Base-by-base conservation (phyloP, 1,140 invertebrate species). In the Spodoptera litura region DNA sequence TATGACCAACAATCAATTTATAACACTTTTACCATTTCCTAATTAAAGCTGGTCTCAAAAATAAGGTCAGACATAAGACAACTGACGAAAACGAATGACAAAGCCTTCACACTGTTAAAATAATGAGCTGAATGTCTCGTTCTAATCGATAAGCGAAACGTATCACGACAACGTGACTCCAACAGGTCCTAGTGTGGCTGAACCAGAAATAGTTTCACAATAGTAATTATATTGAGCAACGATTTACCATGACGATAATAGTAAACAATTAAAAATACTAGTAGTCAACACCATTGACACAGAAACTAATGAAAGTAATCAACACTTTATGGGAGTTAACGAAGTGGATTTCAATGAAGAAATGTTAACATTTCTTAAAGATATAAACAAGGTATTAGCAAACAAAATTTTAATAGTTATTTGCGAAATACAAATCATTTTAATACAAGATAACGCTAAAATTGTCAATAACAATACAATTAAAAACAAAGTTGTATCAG, bases 101-200 rank as follows among this genome's bases (percentile, higher is more conserved):
- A 73, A 73, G 56, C 12, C 38, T 59, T 55, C 53, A 73, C 52
- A 71, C 15, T 59, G 11, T 11, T 52, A 55, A 75, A 75, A 75
- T 75, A 75, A 75, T 62, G 59, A 75, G 73, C 44, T 75, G 20
- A 59, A 64, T 59, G 49, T 75, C 31, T 73, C 58, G 52, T 82
- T 79, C 44, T 68, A 68, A 81, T 79, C 76, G 81, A 82, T 82
- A 82, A 82, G 76, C 52, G 11, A 51, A 78, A 62, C 52, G 66
- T 77, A 79, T 83, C 83, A 83, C 81, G 81, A 84, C 79, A 79
- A 77, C 76, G 79, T 80, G 83, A 79, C 73, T 72, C 3, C 20
- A 70, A 53, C 74, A 77, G 71, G 78, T 80, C 59, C 49, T 64
- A 72, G 20, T 68, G 70, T 56, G 56, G 64, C 49, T 53, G 27